Evolutionary conservation across 2,113 vertebrate genomes (phyloP).

Genomic region (Lampris megalopsis): DNA sequence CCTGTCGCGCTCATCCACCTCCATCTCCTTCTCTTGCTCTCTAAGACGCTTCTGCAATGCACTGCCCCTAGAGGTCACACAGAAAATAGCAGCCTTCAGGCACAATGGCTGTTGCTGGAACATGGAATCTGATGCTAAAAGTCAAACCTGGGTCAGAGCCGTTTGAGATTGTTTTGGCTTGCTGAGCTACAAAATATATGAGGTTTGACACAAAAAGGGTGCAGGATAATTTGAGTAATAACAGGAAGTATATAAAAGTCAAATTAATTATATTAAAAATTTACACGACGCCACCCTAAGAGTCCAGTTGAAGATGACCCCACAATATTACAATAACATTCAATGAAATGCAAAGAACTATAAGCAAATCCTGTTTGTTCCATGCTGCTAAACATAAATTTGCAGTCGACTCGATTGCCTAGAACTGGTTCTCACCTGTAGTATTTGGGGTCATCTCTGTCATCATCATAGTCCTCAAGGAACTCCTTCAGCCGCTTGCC

Average conservation of each 20-base stretch:
- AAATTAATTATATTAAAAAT: neutral
- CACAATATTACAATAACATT: too few relatives aligned
- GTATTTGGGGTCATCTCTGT: conserved; percentile 98
- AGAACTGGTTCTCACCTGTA: conserved; percentile 85
- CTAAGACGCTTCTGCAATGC: conserved; percentile 97
- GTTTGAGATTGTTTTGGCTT: neutral
- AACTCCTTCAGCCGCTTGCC: conserved; percentile 98
- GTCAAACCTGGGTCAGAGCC: conserved; percentile 50
- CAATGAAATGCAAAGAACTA: too few relatives aligned
- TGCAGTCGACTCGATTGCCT: neutral
- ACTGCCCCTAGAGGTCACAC: conserved; percentile 88
- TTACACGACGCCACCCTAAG: neutral
- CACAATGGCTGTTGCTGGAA: conserved; percentile 54
- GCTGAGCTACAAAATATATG: neutral
- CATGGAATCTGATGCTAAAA: conserved; percentile 26
- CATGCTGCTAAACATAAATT: too few relatives aligned
- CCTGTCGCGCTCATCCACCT: conserved; percentile 96
- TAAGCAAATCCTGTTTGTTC: too few relatives aligned
- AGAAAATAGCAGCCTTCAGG: conserved; percentile 58
- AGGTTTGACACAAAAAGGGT: neutral
- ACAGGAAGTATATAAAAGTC: neutral
- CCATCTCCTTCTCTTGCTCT: conserved; percentile 98
- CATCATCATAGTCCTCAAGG: conserved; percentile 98
- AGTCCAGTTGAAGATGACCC: neutral
- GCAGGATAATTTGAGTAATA: neutral